Evolutionary conservation across 2,113 vertebrate species (phyloP), one percentile per base, ranked within the genome.

Genomic region (Boulengeromyrus knoepffleri): DNA sequence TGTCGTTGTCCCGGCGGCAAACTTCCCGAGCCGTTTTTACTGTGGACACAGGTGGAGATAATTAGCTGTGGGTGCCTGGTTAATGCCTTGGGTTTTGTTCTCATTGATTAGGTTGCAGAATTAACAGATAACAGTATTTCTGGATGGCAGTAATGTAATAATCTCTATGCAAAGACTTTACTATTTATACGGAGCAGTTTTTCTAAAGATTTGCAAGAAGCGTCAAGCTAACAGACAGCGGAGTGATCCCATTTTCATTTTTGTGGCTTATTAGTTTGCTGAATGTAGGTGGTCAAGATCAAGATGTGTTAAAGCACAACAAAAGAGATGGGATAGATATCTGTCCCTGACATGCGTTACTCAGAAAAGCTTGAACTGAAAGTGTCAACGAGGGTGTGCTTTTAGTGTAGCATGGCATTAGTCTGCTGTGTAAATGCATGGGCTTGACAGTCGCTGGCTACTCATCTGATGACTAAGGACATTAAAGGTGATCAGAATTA

Each of bases 21-120:
- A 62, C 94, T 31, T 80, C 90, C 92, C 90, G 89, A 74, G 53
- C 74, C 3, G n/a, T 47, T 36, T 66, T 88, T 88, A 89, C 85
- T 52, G 52, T 85, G 80, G 87, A 70, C 21, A 46, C 80, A 84
- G 77, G 53, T 62, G 36, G 66, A 87, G 89, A 85, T 88, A 46
- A 91, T 91, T 89, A 36, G 31, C 36, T 50, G 19, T 31, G 53
- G 53, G 39, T 86, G 42, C 92, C 90, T 86, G 91, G 80, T 91
- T 52, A 92, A 83, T 91, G 89, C 84, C 74, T 88, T 86, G 70
- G 62, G 42, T 90, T 91, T 62, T 87, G 89, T 83, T 87, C 21
- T 53, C 39, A 46, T 85, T 15, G 52, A 62, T 62, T 45, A 31
- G 39, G 53, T 88, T 62, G 10, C 39, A 50, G 39, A 62, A 88